Percentiles rank a stretch among this genome's conserved stretches.
These are phyloP conservation scores for Malurus cyaneus DNA, from an alignment of 2,113 vertebrate species.

Conservation along the genomic window DNA sequence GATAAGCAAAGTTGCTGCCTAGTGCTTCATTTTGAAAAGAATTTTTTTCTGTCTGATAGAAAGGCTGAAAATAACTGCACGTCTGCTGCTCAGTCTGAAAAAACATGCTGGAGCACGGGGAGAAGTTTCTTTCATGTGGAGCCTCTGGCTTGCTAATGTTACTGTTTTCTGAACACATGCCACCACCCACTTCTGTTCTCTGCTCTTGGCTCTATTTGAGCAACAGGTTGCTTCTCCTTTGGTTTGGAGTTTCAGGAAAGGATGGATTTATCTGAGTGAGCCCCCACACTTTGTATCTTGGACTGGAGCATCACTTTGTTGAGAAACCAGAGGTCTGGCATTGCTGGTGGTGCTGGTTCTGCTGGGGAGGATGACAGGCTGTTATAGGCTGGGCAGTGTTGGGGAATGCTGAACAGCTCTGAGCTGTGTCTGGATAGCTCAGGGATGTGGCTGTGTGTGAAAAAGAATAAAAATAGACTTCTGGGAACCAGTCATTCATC, in stretches of 20 bases:
- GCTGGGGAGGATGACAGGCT: not conserved
- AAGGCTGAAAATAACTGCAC: not conserved
- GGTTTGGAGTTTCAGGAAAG: not conserved
- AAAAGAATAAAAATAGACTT: not conserved
- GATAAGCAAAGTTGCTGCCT: not conserved
- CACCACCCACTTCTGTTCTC: not conserved
- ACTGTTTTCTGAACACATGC: not conserved
- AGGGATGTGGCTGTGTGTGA: not conserved
- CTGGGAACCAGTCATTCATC: not conserved
- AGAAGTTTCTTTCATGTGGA: not conserved
- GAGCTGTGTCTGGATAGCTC: not conserved
- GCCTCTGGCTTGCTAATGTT: not conserved
- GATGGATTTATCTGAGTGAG: not conserved
- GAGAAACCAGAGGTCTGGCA: not conserved
- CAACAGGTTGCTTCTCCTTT: not conserved
- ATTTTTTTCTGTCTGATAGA: not conserved
- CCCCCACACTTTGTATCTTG: fast-evolving
- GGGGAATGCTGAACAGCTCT: not conserved
- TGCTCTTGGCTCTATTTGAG: not conserved
- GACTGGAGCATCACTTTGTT: not conserved
- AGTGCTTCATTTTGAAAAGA: not conserved
- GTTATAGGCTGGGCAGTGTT: not conserved
- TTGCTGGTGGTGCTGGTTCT: not conserved
- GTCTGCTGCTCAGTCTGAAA: not conserved
- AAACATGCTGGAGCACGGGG: not conserved